Base-by-base conservation (phyloP, 2,888 invertebrate genomes). In the Drosophila formosana region DNA sequence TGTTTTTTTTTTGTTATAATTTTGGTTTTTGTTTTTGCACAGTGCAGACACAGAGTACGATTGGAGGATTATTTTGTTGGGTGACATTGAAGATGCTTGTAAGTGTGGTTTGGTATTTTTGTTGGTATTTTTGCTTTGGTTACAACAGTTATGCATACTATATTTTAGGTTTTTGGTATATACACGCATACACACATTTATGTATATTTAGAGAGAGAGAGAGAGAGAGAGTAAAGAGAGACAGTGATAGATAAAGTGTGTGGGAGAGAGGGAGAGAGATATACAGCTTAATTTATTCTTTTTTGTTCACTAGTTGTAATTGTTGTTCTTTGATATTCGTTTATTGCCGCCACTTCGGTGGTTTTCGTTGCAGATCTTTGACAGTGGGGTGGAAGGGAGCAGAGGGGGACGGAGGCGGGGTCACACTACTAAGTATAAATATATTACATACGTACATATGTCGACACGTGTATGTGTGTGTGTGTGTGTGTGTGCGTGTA, bases 101-200 rank as follows among this genome's bases (percentile, higher is more conserved):
- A 30, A 18, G 46, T 64, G 63, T 63, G 39, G 30, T 26, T 32
- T 41, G 41, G 18, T 62, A 39, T 9, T 32, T 60, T 32, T 39
- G 4, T 45, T 47, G 11, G 41, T 50, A 28, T 46, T 55, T 60
- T 53, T 47, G 37, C 32, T 56, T 53, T 47, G 25, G 4, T 61
- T 62, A 73, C 74, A 75, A 75, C 75, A 75, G 75, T 75, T 75
- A 75, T 75, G 75, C 75, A 78, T 65, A 75, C 78, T 78, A 74
- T 56, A 52, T 51, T 26, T 50, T 50, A 51, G n/a, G n/a, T 41
- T 8, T 25, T 56, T 30, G 18, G 28, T 45, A 60, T 64, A 52
- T 66, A 58, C 43, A 56, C 55, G 43, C 53, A 53, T 60, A 66
- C 46, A 66, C 46, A 53, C 32, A 49, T 11, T 37, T 47, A 61